Percentiles rank a stretch among this genome's conserved stretches.
These are phyloP conservation scores for Galeopterus variegatus DNA, from an alignment of 2,113 vertebrate species.

Conservation along the genomic window DNA sequence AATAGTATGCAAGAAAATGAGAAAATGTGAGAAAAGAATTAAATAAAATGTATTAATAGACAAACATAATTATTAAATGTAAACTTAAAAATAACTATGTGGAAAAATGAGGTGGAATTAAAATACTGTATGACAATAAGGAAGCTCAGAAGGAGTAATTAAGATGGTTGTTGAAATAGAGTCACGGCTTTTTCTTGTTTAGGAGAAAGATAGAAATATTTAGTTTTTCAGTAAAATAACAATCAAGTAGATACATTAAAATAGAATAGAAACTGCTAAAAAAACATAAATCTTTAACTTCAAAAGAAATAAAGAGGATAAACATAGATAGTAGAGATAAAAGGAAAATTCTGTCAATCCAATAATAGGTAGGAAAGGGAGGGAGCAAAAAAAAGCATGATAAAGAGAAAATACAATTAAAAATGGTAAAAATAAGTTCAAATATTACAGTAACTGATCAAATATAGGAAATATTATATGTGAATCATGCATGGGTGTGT, in stretches of 20 bases:
- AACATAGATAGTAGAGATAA: neutral
- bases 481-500: neutral
- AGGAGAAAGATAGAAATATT: neutral
- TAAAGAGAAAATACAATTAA: neutral
- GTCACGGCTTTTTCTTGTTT: neutral
- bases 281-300: neutral
- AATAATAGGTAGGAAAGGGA: neutral
- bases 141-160: neutral
- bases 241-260: neutral
- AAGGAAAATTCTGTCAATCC: neutral
- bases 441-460: neutral
- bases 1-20: neutral
- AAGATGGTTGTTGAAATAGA: neutral
- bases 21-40: neutral
- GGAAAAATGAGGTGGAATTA: constrained; percentile 4
- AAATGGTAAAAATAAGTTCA: neutral
- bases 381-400: neutral
- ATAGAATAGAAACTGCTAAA: neutral
- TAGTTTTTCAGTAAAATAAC: neutral
- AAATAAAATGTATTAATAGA: constrained; percentile 7
- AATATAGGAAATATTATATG: neutral
- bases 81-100: constrained; percentile 22
- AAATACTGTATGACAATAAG: neutral
- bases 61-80: neutral
- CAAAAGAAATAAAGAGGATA: neutral